These are phyloP conservation scores for Camponotus pennsylvanicus DNA, from an alignment of 1,140 invertebrate genomes.

Conservation along the genomic window DNA sequence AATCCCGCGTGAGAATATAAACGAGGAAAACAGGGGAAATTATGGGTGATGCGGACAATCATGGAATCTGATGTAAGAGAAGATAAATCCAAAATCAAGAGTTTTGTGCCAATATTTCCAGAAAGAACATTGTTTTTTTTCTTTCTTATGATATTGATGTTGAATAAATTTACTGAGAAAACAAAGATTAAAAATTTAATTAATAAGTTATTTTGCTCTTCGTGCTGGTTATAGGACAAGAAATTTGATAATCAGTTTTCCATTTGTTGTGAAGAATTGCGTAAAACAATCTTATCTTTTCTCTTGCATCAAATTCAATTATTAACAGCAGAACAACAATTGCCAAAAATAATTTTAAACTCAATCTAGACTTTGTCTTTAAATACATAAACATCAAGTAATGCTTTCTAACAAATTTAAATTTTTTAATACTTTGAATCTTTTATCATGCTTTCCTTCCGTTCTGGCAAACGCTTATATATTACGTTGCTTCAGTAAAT, in stretches of 20 bases:
- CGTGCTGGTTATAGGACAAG: neutral
- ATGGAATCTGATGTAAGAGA: neutral
- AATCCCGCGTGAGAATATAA: conserved; percentile 36
- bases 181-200: neutral
- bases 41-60: conserved; percentile 16
- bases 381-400: neutral
- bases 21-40: neutral
- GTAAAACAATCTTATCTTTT: neutral
- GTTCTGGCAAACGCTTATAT: neutral
- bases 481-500: neutral
- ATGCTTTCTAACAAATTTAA: neutral
- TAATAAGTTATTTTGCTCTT: conserved; percentile 24
- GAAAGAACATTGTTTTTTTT: neutral
- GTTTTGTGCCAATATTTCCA: neutral
- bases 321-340: neutral
- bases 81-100: neutral
- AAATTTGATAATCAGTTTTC: neutral
- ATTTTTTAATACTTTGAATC: neutral
- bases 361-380: neutral
- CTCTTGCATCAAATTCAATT: conserved; percentile 30
- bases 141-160: neutral
- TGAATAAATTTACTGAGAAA: neutral
- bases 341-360: neutral
- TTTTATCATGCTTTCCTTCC: neutral
- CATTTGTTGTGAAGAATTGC: neutral